Conservation (phyloP, 2,888 invertebrate genomes). For the Sminthurides aquaticus region DNA sequence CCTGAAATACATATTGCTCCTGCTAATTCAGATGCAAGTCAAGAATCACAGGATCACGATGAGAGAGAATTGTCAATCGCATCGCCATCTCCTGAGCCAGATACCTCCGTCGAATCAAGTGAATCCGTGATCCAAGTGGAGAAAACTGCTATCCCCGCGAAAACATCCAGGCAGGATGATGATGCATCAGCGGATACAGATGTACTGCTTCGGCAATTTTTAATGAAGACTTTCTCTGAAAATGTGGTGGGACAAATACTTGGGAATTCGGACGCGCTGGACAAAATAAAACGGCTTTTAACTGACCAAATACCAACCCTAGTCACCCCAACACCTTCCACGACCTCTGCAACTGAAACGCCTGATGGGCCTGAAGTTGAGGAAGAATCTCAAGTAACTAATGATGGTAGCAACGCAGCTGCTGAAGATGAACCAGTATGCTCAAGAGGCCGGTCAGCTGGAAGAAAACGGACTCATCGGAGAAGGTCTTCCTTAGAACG, state of each 20-base stretch:
- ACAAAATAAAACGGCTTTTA: slow-evolving; percentile 22
- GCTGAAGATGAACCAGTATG: slow-evolving; percentile 21
- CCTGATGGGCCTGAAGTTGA: neutral
- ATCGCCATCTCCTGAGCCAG: no score
- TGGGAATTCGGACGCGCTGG: slow-evolving; percentile 21
- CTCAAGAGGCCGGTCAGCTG: slow-evolving; percentile 15
- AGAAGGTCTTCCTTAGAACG: slow-evolving; percentile 41
- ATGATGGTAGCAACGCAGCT: neutral
- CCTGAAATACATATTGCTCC: no score
- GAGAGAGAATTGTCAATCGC: no score
- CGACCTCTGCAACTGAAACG: neutral
- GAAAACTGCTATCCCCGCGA: no score
- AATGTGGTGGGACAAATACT: slow-evolving; percentile 22
- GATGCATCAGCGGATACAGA: slow-evolving; percentile 21
- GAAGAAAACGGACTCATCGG: slow-evolving; percentile 11
- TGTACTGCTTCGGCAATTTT: slow-evolving; percentile 25
- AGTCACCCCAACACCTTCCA: neutral
- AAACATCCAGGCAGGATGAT: no score
- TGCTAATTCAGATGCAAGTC: no score
- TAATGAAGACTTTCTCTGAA: slow-evolving; percentile 21
- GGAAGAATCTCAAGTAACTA: neutral
- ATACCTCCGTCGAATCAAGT: no score
- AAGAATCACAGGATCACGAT: no score
- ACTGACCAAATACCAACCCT: neutral
- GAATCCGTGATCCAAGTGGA: no score